Evolutionary conservation across 2,888 invertebrate species (phyloP).

Genomic region (Notodonta ziczac): DNA sequence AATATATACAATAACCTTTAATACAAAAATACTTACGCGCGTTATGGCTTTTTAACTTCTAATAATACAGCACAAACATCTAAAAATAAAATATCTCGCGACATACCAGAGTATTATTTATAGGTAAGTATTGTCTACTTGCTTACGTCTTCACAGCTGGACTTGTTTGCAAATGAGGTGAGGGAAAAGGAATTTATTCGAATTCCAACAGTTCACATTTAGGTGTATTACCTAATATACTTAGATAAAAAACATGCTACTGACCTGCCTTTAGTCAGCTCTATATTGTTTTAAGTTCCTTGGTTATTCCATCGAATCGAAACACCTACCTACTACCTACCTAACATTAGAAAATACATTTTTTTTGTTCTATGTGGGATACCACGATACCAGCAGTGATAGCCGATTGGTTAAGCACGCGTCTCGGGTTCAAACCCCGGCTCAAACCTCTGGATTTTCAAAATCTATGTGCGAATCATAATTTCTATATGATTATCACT

Average conservation of each 20-base stretch:
- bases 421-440: no score
- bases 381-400: no score
- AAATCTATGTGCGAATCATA: no score
- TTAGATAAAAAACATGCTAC: background rate
- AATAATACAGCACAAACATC: slow-evolving; percentile 24
- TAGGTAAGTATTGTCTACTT: slow-evolving; percentile 36
- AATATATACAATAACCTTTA: background rate
- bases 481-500: no score
- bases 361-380: no score
- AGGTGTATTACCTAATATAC: background rate
- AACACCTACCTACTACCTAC: no score
- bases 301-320: background rate
- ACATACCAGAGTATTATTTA: slow-evolving; percentile 31
- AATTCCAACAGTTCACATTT: background rate
- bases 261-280: background rate
- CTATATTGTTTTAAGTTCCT: background rate
- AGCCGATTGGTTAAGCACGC: no score
- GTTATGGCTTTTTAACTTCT: slow-evolving; percentile 13
- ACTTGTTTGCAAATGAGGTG: slow-evolving; percentile 18
- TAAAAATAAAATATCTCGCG: slow-evolving; percentile 43
- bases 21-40: background rate
- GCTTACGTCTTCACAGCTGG: slow-evolving; percentile 22
- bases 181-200: background rate
- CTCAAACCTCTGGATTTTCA: no score
- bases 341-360: no score